Base-by-base conservation (phyloP, 2,797 vertebrate genomes). In the Capromys pilorides region DNA sequence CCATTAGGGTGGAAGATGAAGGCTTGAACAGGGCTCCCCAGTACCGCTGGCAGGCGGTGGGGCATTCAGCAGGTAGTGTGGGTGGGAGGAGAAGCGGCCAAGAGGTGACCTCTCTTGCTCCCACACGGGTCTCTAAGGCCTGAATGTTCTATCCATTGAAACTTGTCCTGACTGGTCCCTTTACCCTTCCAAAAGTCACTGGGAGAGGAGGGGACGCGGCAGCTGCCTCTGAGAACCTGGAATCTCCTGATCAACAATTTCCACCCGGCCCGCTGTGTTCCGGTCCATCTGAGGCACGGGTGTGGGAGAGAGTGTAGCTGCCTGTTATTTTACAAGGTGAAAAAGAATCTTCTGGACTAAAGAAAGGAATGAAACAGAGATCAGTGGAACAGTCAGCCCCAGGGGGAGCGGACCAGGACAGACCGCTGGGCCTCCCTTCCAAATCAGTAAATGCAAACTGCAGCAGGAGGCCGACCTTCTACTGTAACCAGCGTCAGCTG, bases 371-470 rank as follows among this genome's bases (percentile, higher is more conserved):
- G 88, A 54, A 95, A 75, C 7, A 75, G 66, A 31, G n/a, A 96
- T 97, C 89, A 94, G 83, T 91, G 87, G 87, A 91, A 66, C 71
- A 93, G 87, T 16, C 86, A 97, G 91, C 36, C 33, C 45, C 1
- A 54, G 28, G 24, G 88, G 85, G 54, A 93, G 10, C 0, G 5
- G 6, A 61, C n/a, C n/a, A n/a, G n/a, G n/a, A n/a, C n/a, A n/a
- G n/a, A n/a, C 75, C 78, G 64, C 54, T 77, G 95, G 77, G 93
- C 93, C 12, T 91, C 84, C 86, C 59, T 97, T 96, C 78, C 82
- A 96, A 97, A 96, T 96, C 81, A 95, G 88, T 96, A 97, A 97
- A 95, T 33, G n/a, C 69, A 95, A 89, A 97, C 90, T 95, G 94
- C 54, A 94, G 95, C 71, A 95, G 93, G 88, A 96, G 90, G 31